Evolutionary conservation across 2,797 vertebrate genomes (phyloP).

Genomic region (Chelon auratus): DNA sequence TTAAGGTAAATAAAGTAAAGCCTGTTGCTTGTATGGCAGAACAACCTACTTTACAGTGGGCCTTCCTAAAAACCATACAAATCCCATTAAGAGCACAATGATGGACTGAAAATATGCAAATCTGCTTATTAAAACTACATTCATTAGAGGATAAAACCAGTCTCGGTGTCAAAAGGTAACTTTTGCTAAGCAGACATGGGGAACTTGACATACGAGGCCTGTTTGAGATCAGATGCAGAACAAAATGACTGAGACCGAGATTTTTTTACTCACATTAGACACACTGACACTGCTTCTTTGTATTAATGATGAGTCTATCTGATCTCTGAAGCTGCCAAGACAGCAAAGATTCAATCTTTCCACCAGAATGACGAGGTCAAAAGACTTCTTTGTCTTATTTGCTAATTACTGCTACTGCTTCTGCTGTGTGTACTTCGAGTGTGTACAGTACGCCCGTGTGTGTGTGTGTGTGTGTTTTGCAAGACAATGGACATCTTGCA

Average conservation of each 20-base stretch:
- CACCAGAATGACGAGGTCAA: slow-evolving; percentile 26
- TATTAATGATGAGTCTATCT: slow-evolving; percentile 6
- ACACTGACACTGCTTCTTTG: neutral
- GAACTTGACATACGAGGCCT: neutral
- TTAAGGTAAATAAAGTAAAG: neutral
- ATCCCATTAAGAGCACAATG: neutral
- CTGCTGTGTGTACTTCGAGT: slow-evolving; percentile 7
- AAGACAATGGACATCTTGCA: slow-evolving; percentile 53
- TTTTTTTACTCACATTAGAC: neutral
- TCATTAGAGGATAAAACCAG: neutral
- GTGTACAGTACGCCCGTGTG: slow-evolving; percentile 6
- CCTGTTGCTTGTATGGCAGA: neutral
- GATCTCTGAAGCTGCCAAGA: slow-evolving; percentile 15
- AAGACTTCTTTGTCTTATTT: slow-evolving; percentile 46
- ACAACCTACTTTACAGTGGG: neutral
- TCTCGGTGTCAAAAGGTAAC: no score
- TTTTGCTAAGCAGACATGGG: no score
- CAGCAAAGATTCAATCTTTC: slow-evolving; percentile 32
- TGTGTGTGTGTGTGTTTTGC: slow-evolving; percentile 19
- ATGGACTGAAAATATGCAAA: neutral
- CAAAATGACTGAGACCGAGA: no score
- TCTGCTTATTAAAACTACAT: neutral
- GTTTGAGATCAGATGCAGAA: neutral
- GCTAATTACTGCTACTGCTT: slow-evolving; percentile 31
- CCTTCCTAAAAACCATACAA: neutral